Percentiles rank a stretch among this genome's conserved stretches.
phyloP scores from a whole-genome alignment of 2,797 vertebrate genomes.

The Anguilla obscura region DNA sequence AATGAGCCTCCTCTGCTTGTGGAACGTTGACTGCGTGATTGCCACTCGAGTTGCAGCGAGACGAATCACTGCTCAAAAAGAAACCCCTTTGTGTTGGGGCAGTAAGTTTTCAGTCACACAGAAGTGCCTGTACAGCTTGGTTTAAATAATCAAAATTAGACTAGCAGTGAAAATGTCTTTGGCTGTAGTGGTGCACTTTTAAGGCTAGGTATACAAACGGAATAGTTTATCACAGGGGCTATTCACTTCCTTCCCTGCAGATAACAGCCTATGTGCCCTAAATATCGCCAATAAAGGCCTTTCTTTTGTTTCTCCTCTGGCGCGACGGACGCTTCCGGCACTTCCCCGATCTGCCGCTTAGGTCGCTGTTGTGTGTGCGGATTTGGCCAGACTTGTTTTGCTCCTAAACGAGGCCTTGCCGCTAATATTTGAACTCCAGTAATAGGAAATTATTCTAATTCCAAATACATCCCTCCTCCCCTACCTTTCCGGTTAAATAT shows the following conservation, averaged over 20 bases:
- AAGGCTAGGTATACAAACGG: conserved; percentile 69
- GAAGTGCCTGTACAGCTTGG: neutral
- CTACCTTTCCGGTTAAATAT: neutral
- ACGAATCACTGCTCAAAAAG: conserved; percentile 2
- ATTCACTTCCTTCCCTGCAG: conserved; percentile 77
- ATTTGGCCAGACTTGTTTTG: conserved; percentile 79
- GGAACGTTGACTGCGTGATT: neutral
- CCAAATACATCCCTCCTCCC: neutral
- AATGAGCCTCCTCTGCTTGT: neutral
- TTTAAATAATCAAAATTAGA: conserved; percentile 35
- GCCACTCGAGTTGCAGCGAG: neutral
- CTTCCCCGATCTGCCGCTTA: conserved; percentile 61
- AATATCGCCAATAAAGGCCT: conserved; percentile 78
- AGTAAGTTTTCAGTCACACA: neutral
- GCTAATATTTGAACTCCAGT: conserved; percentile 41
- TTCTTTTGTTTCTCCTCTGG: conserved; percentile 72
- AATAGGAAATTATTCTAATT: conserved; percentile 10
- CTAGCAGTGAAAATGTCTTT: conserved; percentile 55
- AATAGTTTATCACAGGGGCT: conserved; percentile 73
- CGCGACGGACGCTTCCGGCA: conserved; percentile 73
- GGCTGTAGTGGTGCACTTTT: conserved; percentile 45
- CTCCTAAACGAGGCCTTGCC: conserved; percentile 99
- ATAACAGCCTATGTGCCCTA: conserved; percentile 77
- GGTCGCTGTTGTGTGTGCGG: conserved; percentile 64
- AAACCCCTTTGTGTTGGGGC: neutral